A percentile compares a stretch with the other conserved stretches of the same genome.
Evolutionary conservation across 35 echinoderm and acorn worm species (phyloP).

Genomic region (Patiria miniata): DNA sequence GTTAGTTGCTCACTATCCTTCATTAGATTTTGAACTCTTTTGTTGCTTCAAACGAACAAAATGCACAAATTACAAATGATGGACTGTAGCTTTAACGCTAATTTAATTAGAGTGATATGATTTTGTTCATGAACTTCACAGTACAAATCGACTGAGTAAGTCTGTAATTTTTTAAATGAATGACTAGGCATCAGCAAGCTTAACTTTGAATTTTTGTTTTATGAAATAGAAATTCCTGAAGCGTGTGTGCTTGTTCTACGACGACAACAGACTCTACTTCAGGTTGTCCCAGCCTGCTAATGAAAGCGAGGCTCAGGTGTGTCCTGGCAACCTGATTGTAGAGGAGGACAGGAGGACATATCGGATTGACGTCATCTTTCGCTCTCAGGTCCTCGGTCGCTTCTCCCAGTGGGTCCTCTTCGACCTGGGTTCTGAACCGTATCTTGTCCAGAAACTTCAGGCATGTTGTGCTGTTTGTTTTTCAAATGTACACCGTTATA

Average conservation of each 20-base stretch:
- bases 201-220: background rate
- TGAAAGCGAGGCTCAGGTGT: constrained; percentile 67
- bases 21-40: too few species aligned
- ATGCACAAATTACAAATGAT: too few species aligned
- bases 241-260: constrained; percentile 72
- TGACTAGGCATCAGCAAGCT: too few species aligned
- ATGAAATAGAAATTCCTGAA: constrained; percentile 53
- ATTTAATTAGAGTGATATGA: background rate
- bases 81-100: too few species aligned
- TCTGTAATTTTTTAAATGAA: too few species aligned
- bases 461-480: background rate
- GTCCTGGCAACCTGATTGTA: constrained; percentile 58
- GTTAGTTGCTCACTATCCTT: too few species aligned
- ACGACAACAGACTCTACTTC: constrained; percentile 85
- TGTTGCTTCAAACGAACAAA: too few species aligned
- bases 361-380: constrained; percentile 59
- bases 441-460: background rate
- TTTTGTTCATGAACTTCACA: too few species aligned
- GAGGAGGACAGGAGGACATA: constrained; percentile 34
- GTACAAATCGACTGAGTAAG: too few species aligned
- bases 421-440: constrained; percentile 49
- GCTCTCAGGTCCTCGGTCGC: constrained; percentile 65
- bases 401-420: constrained; percentile 85
- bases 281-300: constrained; percentile 62
- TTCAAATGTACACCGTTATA: too few species aligned